Evolutionary conservation across 2,888 invertebrate genomes (phyloP), one percentile per base, ranked within the genome.

Genomic region (Ichneumoninae sp.): DNA sequence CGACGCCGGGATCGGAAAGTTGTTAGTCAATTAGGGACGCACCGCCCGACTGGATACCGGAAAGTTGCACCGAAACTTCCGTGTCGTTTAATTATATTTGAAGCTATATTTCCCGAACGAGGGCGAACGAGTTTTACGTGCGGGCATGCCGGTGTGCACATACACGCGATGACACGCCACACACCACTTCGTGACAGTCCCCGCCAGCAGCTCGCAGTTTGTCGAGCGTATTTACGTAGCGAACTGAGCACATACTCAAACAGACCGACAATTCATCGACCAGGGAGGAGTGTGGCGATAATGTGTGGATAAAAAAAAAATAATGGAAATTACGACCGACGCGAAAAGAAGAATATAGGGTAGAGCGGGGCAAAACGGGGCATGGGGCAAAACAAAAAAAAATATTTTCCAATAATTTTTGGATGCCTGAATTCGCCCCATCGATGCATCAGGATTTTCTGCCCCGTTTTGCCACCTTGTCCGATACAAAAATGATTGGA

Each of bases 81-180:
- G 57, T 26, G 22, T 57, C 57, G 26, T 57, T 57, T 57, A 57
- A 57, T 47, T 47, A 47, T 57, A 10, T 26, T 57, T 26, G 57
- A 57, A 57, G 26, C 13, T 13, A 13, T 22, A 57, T 57, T 57
- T 57, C 4, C 26, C 57, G 26, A 13, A 57, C 13, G 22, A 26
- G 57, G 3, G 4, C 26, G 3, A 3, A 13, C 26, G 57, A 13
- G 13, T 26, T 57, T 57, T 26, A 22, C 26, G 26, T 57, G 57
- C 57, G 26, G 57, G 57, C 10, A 26, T 54, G 22, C 54, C 22
- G 19, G n/a, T 22, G 26, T 10, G 22, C 10, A 57, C 26, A 57
- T 57, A 13, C 26, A 57, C 10, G 26, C 10, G 54, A 54, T 54
- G 22, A 54, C 57, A 57, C 22, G 22, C 57, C 57, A 26, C 57